Base-by-base conservation (phyloP, 2,888 invertebrate genomes). In the Homarus gammarus region DNA sequence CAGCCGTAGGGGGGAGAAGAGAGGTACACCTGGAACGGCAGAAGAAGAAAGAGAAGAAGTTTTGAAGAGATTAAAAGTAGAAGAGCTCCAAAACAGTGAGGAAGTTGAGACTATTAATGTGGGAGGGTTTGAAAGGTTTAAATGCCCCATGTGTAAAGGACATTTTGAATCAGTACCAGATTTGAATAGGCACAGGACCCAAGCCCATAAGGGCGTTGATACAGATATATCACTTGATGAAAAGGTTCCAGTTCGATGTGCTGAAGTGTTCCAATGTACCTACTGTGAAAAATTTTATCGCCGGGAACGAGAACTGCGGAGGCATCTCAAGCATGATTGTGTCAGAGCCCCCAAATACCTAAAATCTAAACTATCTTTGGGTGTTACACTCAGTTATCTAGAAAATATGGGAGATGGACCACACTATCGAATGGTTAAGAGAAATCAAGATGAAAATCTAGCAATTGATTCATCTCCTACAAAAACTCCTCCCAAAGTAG, bases 311-410 rank as follows among this genome's bases (percentile, higher is more conserved):
- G 89, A 89, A 61, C 31, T 89, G 22, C 40, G 84, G 22, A 84
- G 89, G 61, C 89, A 89, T 51, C 72, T 89, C 22, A 84, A 81
- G 70, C 79, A 81, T 81, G 89, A 84, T 64, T 89, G 89, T 85
- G 8, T 18, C 15, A 10, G 5, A 44, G 79, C 64, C 61, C 89
- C 89, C 31, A n/a, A 79, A 51, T 27, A 72, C 38, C 64, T 89
- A 15, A 89, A 64, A 40, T 44, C 31, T 33, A 61, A 49, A 27
- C 27, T 89, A 44, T 36, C 61, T 12, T 12, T 36, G 27, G 78
- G 78, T 64, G 49, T 68, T 27, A 86, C 33, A 2, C 51, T 84
- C 10, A 33, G 22, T 56, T 40, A 31, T n/a, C 31, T 86, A 10
- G 56, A 86, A 27, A 27, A 40, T 5, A 49, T 27, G n/a, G 70